Evolutionary conservation across 2,797 vertebrate species (phyloP), one percentile per base, ranked within the genome.

Genomic region (Lacerta bilineata): DNA sequence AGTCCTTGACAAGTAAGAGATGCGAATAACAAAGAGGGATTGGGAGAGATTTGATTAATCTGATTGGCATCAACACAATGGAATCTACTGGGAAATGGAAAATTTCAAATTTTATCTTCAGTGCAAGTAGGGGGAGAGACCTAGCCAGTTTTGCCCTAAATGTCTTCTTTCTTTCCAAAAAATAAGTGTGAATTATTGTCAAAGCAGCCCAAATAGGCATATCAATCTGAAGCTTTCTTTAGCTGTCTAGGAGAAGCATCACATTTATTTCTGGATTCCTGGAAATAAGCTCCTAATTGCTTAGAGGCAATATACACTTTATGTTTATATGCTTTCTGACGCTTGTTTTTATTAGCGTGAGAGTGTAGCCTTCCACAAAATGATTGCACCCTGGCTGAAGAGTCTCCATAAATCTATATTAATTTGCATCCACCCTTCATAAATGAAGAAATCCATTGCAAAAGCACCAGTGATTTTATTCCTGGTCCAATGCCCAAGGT

Each of bases 391-490:
- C 77, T 77, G 69, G 74, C 71, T 86, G 88, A 82, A 90, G 33
- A 92, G 85, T 50, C 78, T 91, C 80, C 74, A 83, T 69, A 86
- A 92, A 86, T 91, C 81, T 46, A 79, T 75, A 90, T 88, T 80
- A 83, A 91, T 91, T 91, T 90, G 86, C 78, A 89, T 87, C 85
- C 89, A 66, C 71, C 92, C 90, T 89, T 90, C 0, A 0, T 87
- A 90, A 87, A 69, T 83, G 77, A 68, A 93, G 84, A 10, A 82
- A 87, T 69, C 88, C 0, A 0, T 78, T 88, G 90, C 91, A 88
- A 91, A 91, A 92, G 93, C 46, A 82, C 92, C 89, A 84, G 36
- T 39, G 83, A 88, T 90, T 90, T 89, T 89, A 83, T 87, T 0
- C 0, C 8, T 91, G 91, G 87, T 86, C 0, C 0, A 80, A 83